phyloP scores from a whole-genome alignment of 2,888 invertebrate species.

The Beris chalybata region DNA sequence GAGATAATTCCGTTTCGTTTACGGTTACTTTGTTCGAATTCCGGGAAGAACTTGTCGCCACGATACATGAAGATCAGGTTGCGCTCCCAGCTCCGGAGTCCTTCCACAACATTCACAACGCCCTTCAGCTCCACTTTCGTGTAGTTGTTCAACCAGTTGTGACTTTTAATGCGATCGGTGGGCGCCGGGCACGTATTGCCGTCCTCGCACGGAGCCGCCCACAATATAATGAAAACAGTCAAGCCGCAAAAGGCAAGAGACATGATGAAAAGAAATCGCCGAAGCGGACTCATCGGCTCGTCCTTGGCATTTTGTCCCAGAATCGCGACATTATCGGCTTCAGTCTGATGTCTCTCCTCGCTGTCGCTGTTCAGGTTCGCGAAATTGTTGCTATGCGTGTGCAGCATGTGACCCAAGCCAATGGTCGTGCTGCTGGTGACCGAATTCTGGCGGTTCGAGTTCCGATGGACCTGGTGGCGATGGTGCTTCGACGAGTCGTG shows the following conservation, averaged over 20 bases:
- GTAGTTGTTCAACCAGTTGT: constrained; percentile 70
- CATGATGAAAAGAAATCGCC: constrained; percentile 69
- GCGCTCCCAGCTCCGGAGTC: constrained; percentile 64
- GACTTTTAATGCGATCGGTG: constrained; percentile 62
- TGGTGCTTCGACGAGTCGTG: constrained; percentile 47
- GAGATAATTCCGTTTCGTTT: constrained; percentile 66
- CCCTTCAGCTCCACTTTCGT: constrained; percentile 72
- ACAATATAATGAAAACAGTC: constrained; percentile 73
- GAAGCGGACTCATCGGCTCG: constrained; percentile 66
- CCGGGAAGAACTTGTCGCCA: constrained; percentile 65
- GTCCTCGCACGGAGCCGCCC: constrained; percentile 75
- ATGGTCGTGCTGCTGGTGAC: constrained; percentile 41
- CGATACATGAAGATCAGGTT: constrained; percentile 76
- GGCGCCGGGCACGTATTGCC: constrained; percentile 65
- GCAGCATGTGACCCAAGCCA: constrained; percentile 25
- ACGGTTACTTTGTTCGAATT: constrained; percentile 55
- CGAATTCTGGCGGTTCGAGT: constrained; percentile 45
- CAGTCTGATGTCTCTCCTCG: constrained; percentile 49
- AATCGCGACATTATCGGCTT: constrained; percentile 55
- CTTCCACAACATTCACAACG: constrained; percentile 69
- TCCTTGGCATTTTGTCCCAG: constrained; percentile 55
- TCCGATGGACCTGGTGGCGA: constrained; percentile 40
- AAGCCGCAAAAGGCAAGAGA: constrained; percentile 72
- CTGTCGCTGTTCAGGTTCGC: constrained; percentile 52
- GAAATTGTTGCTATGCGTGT: constrained; percentile 43